phyloP scores from a whole-genome alignment of 2,888 invertebrate genomes.

The Orthosia gothica region DNA sequence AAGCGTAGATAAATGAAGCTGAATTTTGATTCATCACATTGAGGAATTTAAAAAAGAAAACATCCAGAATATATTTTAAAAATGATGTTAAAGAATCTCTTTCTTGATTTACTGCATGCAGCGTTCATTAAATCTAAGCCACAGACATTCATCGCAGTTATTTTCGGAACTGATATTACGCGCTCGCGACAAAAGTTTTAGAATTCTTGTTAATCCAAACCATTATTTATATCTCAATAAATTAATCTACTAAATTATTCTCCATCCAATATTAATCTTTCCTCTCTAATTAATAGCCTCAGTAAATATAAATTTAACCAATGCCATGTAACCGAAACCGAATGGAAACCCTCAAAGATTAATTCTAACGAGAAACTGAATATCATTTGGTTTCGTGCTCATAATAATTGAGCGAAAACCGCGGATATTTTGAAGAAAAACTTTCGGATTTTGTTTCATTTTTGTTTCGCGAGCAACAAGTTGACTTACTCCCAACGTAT shows the following conservation, averaged over 20 bases:
- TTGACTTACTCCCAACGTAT: neutral
- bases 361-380: conserved; percentile 55
- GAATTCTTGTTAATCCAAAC: conserved; percentile 54
- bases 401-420: conserved; percentile 33
- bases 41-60: too few species aligned
- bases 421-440: conserved; percentile 1
- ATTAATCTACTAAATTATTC: conserved; percentile 71
- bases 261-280: conserved; percentile 72
- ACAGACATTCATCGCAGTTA: conserved; percentile 18
- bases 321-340: conserved; percentile 71
- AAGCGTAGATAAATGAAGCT: neutral
- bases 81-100: neutral
- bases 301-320: conserved; percentile 75
- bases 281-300: conserved; percentile 76
- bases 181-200: conserved; percentile 35
- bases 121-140: conserved; percentile 12
- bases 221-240: conserved; percentile 68
- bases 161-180: conserved; percentile 10
- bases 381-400: conserved; percentile 43
- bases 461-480: conserved; percentile 22
- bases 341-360: conserved; percentile 67
- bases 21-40: too few species aligned
- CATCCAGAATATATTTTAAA: too few species aligned
- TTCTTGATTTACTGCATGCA: neutral
- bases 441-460: conserved; percentile 25